These are phyloP conservation scores for Chymomyza costata DNA, from an alignment of 1,140 invertebrate genomes.

Conservation along the genomic window DNA sequence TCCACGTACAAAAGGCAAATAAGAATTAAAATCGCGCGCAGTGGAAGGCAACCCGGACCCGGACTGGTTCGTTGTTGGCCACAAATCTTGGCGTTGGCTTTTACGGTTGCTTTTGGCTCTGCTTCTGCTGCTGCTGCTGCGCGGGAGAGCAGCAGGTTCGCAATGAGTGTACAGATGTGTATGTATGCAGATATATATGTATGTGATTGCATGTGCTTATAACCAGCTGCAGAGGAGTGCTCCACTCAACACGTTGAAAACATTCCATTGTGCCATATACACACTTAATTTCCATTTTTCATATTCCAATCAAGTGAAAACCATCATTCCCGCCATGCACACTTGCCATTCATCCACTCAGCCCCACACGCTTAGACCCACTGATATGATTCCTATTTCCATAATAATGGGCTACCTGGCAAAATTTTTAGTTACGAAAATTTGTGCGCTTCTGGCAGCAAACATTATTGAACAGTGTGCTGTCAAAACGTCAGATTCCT, in stretches of 20 bases:
- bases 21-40: constrained; percentile 69
- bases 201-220: constrained; percentile 1
- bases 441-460: too few species aligned
- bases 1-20: constrained; percentile 71
- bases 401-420: too few species aligned
- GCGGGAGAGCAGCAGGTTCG: constrained; percentile 48
- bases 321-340: constrained; percentile 7
- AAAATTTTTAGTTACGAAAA: too few species aligned
- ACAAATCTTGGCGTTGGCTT: constrained; percentile 38
- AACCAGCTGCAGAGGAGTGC: constrained; percentile 50
- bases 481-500: too few species aligned
- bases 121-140: constrained; percentile 44
- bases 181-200: constrained; percentile 5
- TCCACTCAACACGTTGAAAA: constrained; percentile 53
- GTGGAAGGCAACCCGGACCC: constrained; percentile 11
- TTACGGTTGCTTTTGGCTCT: constrained; percentile 23
- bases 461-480: too few species aligned
- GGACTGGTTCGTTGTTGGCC: too few species aligned
- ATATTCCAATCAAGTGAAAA: constrained; percentile 59
- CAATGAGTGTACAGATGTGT: constrained; percentile 19
- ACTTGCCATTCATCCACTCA: constrained; percentile 20
- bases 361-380: constrained; percentile 19
- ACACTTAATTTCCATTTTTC: constrained; percentile 73
- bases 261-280: constrained; percentile 73
- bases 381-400: too few species aligned